Conservation (phyloP, 2,797 vertebrate genomes). For the Rhinophrynus dorsalis region DNA sequence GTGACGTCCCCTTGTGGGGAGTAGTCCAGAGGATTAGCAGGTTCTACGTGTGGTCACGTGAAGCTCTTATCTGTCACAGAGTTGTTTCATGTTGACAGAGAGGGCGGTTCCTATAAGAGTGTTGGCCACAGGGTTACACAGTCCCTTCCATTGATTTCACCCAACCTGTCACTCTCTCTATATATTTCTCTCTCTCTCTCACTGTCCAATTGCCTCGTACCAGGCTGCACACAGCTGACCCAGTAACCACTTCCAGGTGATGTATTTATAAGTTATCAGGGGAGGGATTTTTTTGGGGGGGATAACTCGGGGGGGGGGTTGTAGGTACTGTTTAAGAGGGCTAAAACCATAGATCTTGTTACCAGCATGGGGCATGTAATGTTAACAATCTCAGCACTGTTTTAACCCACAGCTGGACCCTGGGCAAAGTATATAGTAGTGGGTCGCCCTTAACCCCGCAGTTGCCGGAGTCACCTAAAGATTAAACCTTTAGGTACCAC, state of each 20-base stretch:
- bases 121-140: not conserved
- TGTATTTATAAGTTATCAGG: too few relatives aligned
- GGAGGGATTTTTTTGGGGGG: too few relatives aligned
- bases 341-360: too few relatives aligned
- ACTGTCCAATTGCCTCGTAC: not conserved
- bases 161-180: slow-evolving; percentile 7
- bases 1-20: slow-evolving; percentile 1
- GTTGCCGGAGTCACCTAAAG: too few relatives aligned
- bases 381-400: too few relatives aligned
- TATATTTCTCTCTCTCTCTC: not conserved
- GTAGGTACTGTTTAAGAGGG: too few relatives aligned
- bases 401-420: too few relatives aligned
- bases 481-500: too few relatives aligned
- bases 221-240: slow-evolving; percentile 3
- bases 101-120: slow-evolving; percentile 19
- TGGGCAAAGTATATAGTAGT: too few relatives aligned
- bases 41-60: slow-evolving; percentile 37
- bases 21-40: slow-evolving; percentile 16
- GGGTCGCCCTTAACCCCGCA: too few relatives aligned
- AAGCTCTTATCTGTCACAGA: slow-evolving; percentile 26
- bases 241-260: not conserved
- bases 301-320: too few relatives aligned
- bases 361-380: too few relatives aligned
- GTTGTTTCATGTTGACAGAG: slow-evolving; percentile 29
- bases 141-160: slow-evolving; percentile 5